Conservation (phyloP, 2,797 vertebrate genomes). For the Oreonectes daqikongensis region DNA sequence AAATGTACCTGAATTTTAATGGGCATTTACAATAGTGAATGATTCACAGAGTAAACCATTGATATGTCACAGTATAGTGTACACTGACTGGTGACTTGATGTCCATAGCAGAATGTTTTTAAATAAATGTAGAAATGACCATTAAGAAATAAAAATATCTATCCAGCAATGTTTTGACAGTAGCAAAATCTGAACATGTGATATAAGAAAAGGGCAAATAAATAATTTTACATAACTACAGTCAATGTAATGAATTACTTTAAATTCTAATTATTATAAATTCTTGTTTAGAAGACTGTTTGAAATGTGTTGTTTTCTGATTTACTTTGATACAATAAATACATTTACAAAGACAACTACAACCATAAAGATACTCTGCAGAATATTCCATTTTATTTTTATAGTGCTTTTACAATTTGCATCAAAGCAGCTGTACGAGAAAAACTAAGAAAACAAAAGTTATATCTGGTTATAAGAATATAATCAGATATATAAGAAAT, state of each 20-base stretch:
- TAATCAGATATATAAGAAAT: not conserved
- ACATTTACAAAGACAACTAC: not conserved
- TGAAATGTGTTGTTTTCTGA: not conserved
- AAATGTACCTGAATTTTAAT: not conserved
- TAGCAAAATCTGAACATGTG: not conserved
- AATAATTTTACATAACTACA: too few relatives aligned
- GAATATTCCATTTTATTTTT: too few relatives aligned
- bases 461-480: too few relatives aligned
- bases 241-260: too few relatives aligned
- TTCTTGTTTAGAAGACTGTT: too few relatives aligned
- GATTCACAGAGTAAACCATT: not conserved
- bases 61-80: not conserved
- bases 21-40: not conserved
- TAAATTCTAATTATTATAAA: too few relatives aligned
- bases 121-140: not conserved
- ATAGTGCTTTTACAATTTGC: too few relatives aligned
- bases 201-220: not conserved
- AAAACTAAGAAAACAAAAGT: too few relatives aligned
- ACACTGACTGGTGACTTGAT: not conserved
- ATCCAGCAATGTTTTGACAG: not conserved
- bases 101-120: not conserved
- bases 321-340: conserved; percentile 10
- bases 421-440: too few relatives aligned
- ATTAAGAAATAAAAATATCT: not conserved
- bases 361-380: not conserved